phyloP scores from a whole-genome alignment of 2,797 vertebrate genomes.

The Phrynocephalus guinanensis region DNA sequence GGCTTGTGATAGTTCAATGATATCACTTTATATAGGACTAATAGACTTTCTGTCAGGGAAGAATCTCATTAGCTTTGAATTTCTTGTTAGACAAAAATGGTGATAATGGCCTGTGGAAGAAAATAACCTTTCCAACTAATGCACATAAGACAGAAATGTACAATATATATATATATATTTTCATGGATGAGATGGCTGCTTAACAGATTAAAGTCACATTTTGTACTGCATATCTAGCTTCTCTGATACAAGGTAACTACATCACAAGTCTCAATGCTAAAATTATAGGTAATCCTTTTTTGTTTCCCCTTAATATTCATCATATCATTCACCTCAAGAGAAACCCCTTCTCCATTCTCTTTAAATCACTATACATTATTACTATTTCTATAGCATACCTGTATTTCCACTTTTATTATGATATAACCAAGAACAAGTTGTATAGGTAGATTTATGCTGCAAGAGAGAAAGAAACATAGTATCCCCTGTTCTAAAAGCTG shows the following conservation, averaged over 20 bases:
- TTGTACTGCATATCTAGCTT: background rate
- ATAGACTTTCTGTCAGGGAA: background rate
- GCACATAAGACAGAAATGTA: background rate
- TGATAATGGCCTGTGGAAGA: no score
- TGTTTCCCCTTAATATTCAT: background rate
- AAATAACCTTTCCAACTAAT: no score
- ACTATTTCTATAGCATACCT: no score
- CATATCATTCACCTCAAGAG: background rate
- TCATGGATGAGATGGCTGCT: background rate
- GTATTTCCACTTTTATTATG: background rate
- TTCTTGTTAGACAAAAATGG: background rate
- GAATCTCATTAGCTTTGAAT: background rate
- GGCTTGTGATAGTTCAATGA: no score
- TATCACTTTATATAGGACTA: no score
- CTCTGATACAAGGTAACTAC: background rate
- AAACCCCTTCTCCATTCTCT: background rate
- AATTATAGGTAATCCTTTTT: background rate
- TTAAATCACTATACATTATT: background rate
- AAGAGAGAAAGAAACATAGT: constrained; percentile 1
- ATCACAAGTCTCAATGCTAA: background rate
- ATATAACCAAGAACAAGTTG: background rate
- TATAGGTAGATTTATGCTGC: background rate
- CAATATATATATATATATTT: background rate
- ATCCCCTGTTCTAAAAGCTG: background rate
- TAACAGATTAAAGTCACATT: background rate